Base-by-base conservation (phyloP, 2,797 vertebrate species). In the Pogonophryne albipinna region DNA sequence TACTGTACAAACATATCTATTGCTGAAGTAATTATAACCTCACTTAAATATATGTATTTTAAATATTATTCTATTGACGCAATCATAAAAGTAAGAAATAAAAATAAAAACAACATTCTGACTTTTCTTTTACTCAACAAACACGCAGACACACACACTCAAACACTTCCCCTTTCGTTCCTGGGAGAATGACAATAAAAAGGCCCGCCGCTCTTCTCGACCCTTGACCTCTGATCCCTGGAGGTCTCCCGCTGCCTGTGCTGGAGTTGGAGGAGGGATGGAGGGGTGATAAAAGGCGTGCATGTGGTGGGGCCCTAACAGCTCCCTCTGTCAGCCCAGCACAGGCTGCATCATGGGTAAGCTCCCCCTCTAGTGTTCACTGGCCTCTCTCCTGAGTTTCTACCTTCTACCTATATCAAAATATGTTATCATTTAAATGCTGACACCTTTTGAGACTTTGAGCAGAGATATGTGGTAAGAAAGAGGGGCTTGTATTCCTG, bases 341-440 rank as follows among this genome's bases (percentile, higher is more conserved):
- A 89, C 69, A 78, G 88, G 92, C 91, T 94, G 86, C 94, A 91
- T 92, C 95, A 95, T 87, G 96, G 96, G 79, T 97, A 97, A 99
- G 97, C 95, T 97, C 97, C 97, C 97, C 98, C 97, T 97, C 97
- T 99, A 99, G 98, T 97, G 97, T 99, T 97, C 96, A 94, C 80
- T 93, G 92, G 89, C 92, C 94, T 94, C 71, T 80, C 51, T 55
- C 41, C 44, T 68, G 23, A 84, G 78, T 58, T 71, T 74, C 84
- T 63, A 51, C 56, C 51, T 74, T 49, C 61, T 76, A 27, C 57
- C 52, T 49, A 62, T 57, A 41, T 56, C 62, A 7, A 17, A 59
- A 66, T 46, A 0, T 44, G 53, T 6, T 65, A 13, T 62, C 0
- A 56, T 71, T 23, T 27, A 68, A 71, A 81, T n/a, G 17, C 23